Evolutionary conservation across 2,113 vertebrate genomes (phyloP).

Genomic region (Mobula birostris): DNA sequence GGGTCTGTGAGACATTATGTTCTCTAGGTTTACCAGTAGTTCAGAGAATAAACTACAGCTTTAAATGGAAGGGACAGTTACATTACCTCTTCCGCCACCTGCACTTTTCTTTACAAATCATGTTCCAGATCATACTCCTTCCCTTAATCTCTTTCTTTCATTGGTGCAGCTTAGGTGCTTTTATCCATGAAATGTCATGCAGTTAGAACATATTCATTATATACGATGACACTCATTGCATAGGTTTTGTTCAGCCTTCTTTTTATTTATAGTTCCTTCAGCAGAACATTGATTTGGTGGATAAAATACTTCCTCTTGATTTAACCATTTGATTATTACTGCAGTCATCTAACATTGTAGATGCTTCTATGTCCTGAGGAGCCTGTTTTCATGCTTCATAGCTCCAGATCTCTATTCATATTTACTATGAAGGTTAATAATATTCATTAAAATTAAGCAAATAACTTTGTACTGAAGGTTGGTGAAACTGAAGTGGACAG

Average conservation of each 20-base stretch:
- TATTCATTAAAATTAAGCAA: no score
- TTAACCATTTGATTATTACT: neutral
- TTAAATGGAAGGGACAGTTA: neutral
- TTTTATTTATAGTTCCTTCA: neutral
- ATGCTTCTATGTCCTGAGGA: neutral
- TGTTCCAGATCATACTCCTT: neutral
- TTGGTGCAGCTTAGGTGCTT: neutral
- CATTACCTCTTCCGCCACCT: neutral
- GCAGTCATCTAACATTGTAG: neutral
- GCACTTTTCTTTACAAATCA: neutral
- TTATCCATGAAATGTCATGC: neutral
- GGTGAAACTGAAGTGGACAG: no score
- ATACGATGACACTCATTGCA: neutral
- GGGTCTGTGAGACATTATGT: no score
- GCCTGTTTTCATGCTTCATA: no score
- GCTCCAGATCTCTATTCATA: no score
- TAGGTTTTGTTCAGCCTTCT: neutral
- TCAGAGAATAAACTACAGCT: neutral
- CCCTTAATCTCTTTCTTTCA: neutral
- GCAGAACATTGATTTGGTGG: neutral
- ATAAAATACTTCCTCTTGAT: neutral
- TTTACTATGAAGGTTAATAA: no score
- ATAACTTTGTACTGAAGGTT: no score
- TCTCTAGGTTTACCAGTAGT: neutral
- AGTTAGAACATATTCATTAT: no score